These are phyloP conservation scores for Galagoides demidoff DNA, from an alignment of 2,797 vertebrate species.

Conservation along the genomic window DNA sequence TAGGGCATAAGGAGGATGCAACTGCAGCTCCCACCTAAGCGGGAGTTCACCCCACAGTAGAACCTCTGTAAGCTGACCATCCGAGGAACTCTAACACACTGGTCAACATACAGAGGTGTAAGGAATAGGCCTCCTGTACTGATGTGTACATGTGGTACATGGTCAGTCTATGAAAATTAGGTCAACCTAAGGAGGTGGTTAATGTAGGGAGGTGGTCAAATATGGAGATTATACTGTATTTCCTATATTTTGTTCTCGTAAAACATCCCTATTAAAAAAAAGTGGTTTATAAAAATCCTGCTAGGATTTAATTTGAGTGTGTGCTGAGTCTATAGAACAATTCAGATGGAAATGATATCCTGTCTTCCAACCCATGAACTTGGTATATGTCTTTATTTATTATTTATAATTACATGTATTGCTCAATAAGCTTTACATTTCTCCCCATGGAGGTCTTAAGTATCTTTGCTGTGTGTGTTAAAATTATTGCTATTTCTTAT, in stretches of 20 bases:
- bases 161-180: no score
- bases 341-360: not conserved
- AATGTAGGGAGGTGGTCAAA: no score
- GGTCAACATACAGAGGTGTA: no score
- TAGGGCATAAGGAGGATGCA: not conserved
- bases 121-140: no score
- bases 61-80: no score
- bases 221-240: no score
- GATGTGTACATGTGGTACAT: no score
- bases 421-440: constrained; percentile 12
- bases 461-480: constrained; percentile 46
- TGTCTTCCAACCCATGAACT: not conserved
- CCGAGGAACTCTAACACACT: no score
- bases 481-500: constrained; percentile 13
- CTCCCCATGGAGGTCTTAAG: not conserved
- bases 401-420: not conserved
- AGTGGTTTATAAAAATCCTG: not conserved
- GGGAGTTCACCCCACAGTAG: not conserved
- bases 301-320: not conserved
- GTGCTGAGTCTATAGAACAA: not conserved
- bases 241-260: not conserved
- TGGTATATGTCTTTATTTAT: constrained; percentile 2
- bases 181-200: no score
- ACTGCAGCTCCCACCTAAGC: not conserved
- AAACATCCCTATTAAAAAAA: not conserved